phyloP scores from a whole-genome alignment of 1,140 invertebrate genomes.

The Heliconius melpomene region DNA sequence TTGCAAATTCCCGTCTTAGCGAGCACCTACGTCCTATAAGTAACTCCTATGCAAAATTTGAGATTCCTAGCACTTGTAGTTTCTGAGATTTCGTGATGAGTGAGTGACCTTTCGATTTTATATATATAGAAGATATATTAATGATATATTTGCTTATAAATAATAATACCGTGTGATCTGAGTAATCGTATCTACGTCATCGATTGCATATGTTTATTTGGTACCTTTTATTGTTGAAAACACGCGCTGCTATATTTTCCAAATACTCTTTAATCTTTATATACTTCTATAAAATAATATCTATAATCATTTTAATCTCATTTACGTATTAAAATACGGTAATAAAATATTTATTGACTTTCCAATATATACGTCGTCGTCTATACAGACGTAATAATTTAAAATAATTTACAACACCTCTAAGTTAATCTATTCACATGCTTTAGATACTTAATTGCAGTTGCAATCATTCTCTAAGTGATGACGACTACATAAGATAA shows the following conservation, averaged over 20 bases:
- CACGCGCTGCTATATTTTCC: neutral
- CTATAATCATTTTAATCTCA: neutral
- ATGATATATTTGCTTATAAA: neutral
- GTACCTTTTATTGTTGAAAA: neutral
- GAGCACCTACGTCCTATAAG: too few species aligned
- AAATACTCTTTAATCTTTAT: slow-evolving; percentile 4
- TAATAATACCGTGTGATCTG: neutral
- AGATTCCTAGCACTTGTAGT: too few species aligned
- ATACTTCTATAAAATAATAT: neutral
- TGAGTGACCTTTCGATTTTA: too few species aligned
- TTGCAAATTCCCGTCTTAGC: too few species aligned
- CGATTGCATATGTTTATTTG: neutral
- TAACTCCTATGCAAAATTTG: too few species aligned
- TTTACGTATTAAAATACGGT: neutral
- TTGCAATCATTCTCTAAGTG: too few species aligned
- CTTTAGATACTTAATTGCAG: neutral
- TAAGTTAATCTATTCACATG: neutral
- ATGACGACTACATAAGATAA: too few species aligned
- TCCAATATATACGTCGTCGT: neutral
- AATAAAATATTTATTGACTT: neutral
- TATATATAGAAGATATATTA: too few species aligned
- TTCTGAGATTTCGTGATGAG: too few species aligned
- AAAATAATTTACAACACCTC: neutral
- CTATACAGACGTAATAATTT: neutral
- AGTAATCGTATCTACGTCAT: neutral